Evolutionary conservation across 2,888 invertebrate species (phyloP).

Genomic region (Orthonychiurus folsomi): DNA sequence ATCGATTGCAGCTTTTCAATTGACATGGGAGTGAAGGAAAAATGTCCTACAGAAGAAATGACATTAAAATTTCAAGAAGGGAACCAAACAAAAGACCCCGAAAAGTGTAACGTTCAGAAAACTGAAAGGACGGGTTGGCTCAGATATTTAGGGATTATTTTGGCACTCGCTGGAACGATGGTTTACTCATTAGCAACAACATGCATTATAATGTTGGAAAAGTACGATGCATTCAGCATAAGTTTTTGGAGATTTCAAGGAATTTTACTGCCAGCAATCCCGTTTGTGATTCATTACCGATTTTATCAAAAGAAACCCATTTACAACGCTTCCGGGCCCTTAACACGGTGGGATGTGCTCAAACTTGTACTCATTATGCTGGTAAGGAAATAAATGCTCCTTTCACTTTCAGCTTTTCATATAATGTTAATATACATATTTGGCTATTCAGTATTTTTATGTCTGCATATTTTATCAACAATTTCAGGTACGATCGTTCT

Average conservation of each 20-base stretch:
- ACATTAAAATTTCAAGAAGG: too few species aligned
- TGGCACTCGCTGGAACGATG: constrained; percentile 27
- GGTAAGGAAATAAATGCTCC: constrained; percentile 1
- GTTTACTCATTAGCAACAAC: constrained; percentile 32
- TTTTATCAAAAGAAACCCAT: constrained; percentile 4
- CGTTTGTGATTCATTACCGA: constrained; percentile 24
- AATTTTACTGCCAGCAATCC: constrained; percentile 25
- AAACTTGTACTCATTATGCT: constrained; percentile 5
- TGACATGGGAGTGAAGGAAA: too few species aligned
- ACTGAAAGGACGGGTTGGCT: constrained; percentile 17
- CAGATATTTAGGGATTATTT: constrained; percentile 23
- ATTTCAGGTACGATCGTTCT: constrained; percentile 30
- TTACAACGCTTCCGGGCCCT: not conserved
- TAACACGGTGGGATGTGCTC: not conserved
- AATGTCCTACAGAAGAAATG: too few species aligned
- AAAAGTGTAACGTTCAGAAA: too few species aligned
- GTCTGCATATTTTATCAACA: too few species aligned
- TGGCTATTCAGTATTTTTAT: too few species aligned
- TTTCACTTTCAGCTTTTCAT: not conserved
- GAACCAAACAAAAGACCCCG: too few species aligned
- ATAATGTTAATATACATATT: too few species aligned
- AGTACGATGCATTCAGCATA: constrained; percentile 26
- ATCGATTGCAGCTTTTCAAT: too few species aligned
- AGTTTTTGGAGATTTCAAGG: constrained; percentile 29
- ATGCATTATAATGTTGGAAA: constrained; percentile 26